Conservation (phyloP, 2,888 invertebrate species). For the Aquatica leii region DNA sequence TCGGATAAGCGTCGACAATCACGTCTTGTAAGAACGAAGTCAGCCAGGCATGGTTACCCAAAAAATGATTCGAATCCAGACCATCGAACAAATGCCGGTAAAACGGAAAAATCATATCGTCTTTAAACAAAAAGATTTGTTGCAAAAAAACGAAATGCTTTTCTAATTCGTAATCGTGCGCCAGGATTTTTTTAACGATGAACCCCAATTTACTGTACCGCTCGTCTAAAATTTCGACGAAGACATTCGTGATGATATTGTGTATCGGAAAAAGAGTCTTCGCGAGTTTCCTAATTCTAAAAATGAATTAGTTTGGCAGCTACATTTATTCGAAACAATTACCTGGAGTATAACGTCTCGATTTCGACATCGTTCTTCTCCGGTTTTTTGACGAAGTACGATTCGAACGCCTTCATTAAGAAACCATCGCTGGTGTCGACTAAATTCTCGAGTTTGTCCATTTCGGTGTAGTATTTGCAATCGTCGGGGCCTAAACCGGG, state of each 20-base stretch:
- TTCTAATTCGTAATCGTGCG: constrained; percentile 52
- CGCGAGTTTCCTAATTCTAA: constrained; percentile 52
- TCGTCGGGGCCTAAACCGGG: constrained; percentile 48
- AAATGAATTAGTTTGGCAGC: constrained; percentile 18
- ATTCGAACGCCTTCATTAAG: constrained; percentile 60
- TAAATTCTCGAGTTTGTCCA: constrained; percentile 54
- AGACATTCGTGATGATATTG: constrained; percentile 51
- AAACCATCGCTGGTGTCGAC: constrained; percentile 57
- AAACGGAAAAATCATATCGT: constrained; percentile 56
- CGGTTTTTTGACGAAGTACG: constrained; percentile 47
- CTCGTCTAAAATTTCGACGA: constrained; percentile 49
- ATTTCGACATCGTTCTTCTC: constrained; percentile 16
- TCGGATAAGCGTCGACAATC: constrained; percentile 56
- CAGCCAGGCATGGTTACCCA: constrained; percentile 55
- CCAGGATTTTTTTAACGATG: constrained; percentile 54
- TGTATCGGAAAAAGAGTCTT: constrained; percentile 51
- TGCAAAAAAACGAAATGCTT: constrained; percentile 54
- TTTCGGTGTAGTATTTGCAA: constrained; percentile 49
- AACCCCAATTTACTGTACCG: constrained; percentile 54
- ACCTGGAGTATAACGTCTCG: constrained; percentile 23
- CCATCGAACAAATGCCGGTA: constrained; percentile 54
- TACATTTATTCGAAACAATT: not conserved
- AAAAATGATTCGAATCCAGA: constrained; percentile 47
- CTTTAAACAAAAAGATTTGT: constrained; percentile 55
- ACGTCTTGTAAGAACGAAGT: constrained; percentile 56